phyloP scores from a whole-genome alignment of 2,797 vertebrate species.

The Sphaeramia orbicularis region DNA sequence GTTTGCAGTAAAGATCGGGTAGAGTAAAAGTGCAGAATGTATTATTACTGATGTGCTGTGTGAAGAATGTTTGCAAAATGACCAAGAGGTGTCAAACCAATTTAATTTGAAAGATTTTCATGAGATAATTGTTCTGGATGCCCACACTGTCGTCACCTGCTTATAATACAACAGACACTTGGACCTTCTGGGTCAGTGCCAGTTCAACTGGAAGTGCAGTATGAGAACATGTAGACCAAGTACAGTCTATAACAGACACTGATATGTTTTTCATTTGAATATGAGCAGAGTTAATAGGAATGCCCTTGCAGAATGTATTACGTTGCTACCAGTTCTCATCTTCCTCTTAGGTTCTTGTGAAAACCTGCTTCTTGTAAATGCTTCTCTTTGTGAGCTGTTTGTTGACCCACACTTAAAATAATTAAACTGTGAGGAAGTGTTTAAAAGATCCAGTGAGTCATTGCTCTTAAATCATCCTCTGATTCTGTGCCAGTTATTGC shows the following conservation, averaged over 20 bases:
- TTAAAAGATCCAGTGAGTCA: slow-evolving; percentile 52
- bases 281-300: slow-evolving; percentile 28
- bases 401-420: slow-evolving; percentile 33
- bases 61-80: slow-evolving; percentile 13
- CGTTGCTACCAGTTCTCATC: slow-evolving; percentile 42
- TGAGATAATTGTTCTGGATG: slow-evolving; percentile 31
- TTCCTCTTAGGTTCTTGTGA: slow-evolving; percentile 36
- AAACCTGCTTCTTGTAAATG: slow-evolving; percentile 48
- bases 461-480: slow-evolving; percentile 31
- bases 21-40: not conserved
- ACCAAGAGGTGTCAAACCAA: not conserved
- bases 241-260: no score
- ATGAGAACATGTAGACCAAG: not conserved
- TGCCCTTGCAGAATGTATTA: not conserved
- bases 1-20: slow-evolving; percentile 16
- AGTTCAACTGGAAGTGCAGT: slow-evolving; percentile 49
- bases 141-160: slow-evolving; percentile 38
- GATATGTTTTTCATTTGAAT: slow-evolving; percentile 29
- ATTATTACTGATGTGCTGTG: slow-evolving; percentile 12
- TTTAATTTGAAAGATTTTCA: slow-evolving; percentile 33
- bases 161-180: slow-evolving; percentile 54
- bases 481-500: slow-evolving; percentile 30
- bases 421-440: slow-evolving; percentile 32
- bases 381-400: slow-evolving; percentile 15
- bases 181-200: slow-evolving; percentile 32